Conservation (phyloP, 1,140 invertebrate genomes). For the Cotesia glomerata region DNA sequence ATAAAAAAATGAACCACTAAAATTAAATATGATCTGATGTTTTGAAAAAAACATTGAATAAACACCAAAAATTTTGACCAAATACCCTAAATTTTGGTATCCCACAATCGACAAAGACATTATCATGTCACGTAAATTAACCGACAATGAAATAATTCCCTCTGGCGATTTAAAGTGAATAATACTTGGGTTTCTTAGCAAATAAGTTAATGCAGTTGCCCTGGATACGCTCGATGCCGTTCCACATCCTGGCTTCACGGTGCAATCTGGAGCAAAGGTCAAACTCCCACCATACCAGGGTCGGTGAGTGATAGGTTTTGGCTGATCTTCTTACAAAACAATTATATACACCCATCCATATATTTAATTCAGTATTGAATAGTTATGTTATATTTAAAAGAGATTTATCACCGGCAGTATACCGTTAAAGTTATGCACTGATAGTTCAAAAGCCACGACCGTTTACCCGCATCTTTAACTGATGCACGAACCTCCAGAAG, state of each 20-base stretch:
- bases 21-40: too few species aligned
- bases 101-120: too few species aligned
- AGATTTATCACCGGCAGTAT: constrained; percentile 4
- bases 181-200: not conserved
- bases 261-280: constrained; percentile 47
- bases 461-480: not conserved
- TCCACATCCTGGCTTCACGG: constrained; percentile 38
- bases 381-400: not conserved
- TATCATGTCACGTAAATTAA: too few species aligned
- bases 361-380: not conserved
- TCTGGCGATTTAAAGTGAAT: not conserved
- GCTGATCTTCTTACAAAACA: not conserved
- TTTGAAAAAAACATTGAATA: too few species aligned
- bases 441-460: not conserved
- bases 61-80: too few species aligned
- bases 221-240: constrained; percentile 46
- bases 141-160: not conserved
- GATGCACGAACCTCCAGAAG: not conserved
- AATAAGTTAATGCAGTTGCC: constrained; percentile 31
- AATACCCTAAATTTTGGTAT: too few species aligned
- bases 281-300: constrained; percentile 32
- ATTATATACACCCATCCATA: too few species aligned
- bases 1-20: too few species aligned
- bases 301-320: not conserved
- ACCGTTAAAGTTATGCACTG: constrained; percentile 20